Percentiles rank a stretch among this genome's conserved stretches.
Conservation (phyloP, 2,113 vertebrate species). For the Rhinichthys klamathensis region DNA sequence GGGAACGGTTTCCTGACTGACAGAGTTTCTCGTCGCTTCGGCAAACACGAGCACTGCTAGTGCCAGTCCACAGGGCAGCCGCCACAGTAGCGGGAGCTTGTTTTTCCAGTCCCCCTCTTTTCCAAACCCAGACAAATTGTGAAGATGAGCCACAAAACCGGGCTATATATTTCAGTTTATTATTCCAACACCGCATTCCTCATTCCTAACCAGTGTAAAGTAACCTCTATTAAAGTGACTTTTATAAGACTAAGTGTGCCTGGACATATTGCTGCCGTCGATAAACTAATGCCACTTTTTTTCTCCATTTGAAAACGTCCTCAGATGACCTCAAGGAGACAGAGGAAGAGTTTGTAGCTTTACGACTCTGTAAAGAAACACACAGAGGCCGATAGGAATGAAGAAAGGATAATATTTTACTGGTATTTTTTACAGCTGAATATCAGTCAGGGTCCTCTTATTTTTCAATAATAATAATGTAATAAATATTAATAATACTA, state of each 20-base stretch:
- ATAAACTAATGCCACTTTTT: not conserved
- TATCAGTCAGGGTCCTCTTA: no score
- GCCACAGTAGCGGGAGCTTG: not conserved
- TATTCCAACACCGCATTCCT: slow-evolving; percentile 51
- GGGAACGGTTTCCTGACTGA: not conserved
- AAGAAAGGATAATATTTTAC: no score
- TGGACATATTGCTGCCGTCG: slow-evolving; percentile 19
- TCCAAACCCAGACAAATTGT: slow-evolving; percentile 52
- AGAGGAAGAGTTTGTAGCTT: not conserved
- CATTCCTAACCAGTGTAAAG: slow-evolving; percentile 51
- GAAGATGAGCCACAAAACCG: slow-evolving; percentile 59
- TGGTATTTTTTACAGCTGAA: no score
- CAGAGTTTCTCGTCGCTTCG: not conserved
- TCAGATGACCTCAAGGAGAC: slow-evolving; percentile 31
- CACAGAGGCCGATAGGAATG: no score
- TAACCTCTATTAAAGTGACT: slow-evolving; percentile 55
- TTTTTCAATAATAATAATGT: no score
- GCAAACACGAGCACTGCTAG: not conserved
- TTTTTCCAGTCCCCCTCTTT: slow-evolving; percentile 53
- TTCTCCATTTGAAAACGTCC: slow-evolving; percentile 3
- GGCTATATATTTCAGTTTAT: slow-evolving; percentile 54
- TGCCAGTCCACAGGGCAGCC: slow-evolving; percentile 5
- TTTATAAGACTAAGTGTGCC: slow-evolving; percentile 23
- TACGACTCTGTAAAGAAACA: no score
- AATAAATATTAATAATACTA: no score